Evolutionary conservation across 2,888 invertebrate genomes (phyloP).

Genomic region (Clusia tigrina): DNA sequence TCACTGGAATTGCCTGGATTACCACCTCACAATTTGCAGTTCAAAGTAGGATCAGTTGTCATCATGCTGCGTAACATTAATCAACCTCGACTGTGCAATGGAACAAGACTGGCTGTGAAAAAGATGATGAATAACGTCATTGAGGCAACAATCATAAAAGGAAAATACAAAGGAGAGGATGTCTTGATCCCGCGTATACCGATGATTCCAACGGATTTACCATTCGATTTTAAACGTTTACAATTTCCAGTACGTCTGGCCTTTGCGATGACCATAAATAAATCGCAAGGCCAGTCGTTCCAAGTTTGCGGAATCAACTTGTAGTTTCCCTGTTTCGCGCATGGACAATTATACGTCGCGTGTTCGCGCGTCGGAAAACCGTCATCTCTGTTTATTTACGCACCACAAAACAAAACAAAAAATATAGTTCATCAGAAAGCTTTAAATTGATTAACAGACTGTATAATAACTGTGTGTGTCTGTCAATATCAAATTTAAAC

Average conservation of each 20-base stretch:
- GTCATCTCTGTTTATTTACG: slow-evolving; percentile 26
- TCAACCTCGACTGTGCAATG: slow-evolving; percentile 42
- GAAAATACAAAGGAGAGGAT: slow-evolving; percentile 33
- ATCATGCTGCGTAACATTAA: slow-evolving; percentile 48
- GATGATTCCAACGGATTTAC: slow-evolving; percentile 50
- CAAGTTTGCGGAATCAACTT: slow-evolving; percentile 45
- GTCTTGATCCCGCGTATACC: slow-evolving; percentile 51
- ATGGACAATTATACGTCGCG: slow-evolving; percentile 50
- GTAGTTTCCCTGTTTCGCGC: slow-evolving; percentile 44
- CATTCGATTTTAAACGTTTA: slow-evolving; percentile 49
- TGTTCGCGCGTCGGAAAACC: slow-evolving; percentile 41
- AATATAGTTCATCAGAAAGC: too few relatives aligned
- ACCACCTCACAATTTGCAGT: too few relatives aligned
- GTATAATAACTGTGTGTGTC: too few relatives aligned
- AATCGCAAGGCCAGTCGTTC: slow-evolving; percentile 51
- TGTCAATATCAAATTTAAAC: too few relatives aligned
- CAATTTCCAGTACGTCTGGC: slow-evolving; percentile 51
- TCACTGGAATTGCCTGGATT: too few relatives aligned
- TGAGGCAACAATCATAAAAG: slow-evolving; percentile 38
- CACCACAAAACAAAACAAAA: slow-evolving; percentile 27
- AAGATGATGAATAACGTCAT: slow-evolving; percentile 34
- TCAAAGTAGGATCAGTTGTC: slow-evolving; percentile 45
- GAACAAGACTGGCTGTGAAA: slow-evolving; percentile 37
- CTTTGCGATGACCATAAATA: slow-evolving; percentile 52
- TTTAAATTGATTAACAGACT: too few relatives aligned